phyloP scores from a whole-genome alignment of 2,797 vertebrate species.

The Myotis pilosus region DNA sequence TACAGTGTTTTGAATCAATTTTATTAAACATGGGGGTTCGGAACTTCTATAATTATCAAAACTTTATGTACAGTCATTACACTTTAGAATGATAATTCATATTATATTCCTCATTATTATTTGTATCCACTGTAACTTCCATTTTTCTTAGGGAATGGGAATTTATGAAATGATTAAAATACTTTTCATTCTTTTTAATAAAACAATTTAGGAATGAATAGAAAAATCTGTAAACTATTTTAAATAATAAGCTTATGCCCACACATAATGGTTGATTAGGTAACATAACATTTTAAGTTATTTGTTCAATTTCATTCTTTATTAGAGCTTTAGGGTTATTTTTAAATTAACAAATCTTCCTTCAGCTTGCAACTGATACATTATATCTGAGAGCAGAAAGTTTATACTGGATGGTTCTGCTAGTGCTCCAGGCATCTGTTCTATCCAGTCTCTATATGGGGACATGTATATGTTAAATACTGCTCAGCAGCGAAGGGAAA shows the following conservation, averaged over 20 bases:
- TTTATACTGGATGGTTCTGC: neutral
- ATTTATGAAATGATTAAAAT: conserved; percentile 41
- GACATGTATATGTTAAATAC: neutral
- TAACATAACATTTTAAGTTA: conserved; percentile 15
- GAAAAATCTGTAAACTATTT: conserved; percentile 4
- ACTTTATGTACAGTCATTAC: conserved; percentile 64
- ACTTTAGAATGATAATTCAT: conserved; percentile 61
- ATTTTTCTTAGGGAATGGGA: conserved; percentile 7
- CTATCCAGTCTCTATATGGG: neutral
- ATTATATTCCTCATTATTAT: conserved; percentile 42
- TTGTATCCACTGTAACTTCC: conserved; percentile 37
- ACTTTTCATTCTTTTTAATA: conserved; percentile 24
- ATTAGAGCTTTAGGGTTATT: neutral
- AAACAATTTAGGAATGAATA: conserved; percentile 4
- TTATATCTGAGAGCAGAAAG: neutral
- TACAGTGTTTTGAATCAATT: conserved; percentile 80
- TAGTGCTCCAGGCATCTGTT: neutral
- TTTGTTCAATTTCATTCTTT: neutral
- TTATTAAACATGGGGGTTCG: conserved; percentile 35
- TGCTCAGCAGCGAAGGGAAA: neutral
- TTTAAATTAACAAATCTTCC: neutral
- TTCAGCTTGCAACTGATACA: neutral
- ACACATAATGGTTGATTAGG: neutral
- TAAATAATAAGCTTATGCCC: neutral
- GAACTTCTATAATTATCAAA: conserved; percentile 75